phyloP scores from a whole-genome alignment of 1,140 invertebrate species.

The Elysia chlorotica region DNA sequence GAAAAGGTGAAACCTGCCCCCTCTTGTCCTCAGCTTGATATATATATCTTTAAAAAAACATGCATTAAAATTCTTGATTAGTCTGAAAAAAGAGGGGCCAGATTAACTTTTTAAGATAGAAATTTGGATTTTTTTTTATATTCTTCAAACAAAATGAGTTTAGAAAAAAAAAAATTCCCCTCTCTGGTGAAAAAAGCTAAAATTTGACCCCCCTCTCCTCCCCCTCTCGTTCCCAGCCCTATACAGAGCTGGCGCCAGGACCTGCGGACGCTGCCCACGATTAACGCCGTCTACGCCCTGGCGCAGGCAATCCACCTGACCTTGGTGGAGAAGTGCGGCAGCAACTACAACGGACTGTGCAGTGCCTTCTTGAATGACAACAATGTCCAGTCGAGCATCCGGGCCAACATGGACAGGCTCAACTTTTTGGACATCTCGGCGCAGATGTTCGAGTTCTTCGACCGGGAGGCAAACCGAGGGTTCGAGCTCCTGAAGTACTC shows the following conservation, averaged over 20 bases:
- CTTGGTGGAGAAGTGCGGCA: slow-evolving; percentile 49
- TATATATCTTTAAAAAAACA: no score
- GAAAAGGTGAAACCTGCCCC: no score
- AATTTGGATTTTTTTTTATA: no score
- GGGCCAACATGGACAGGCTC: slow-evolving; percentile 41
- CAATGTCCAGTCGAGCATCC: slow-evolving; percentile 36
- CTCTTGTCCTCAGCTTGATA: no score
- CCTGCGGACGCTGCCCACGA: slow-evolving; percentile 53
- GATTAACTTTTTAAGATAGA: no score
- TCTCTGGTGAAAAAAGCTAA: no score
- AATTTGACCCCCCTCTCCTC: no score
- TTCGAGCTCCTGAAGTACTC: slow-evolving; percentile 17
- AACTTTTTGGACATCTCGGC: slow-evolving; percentile 43
- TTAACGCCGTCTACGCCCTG: slow-evolving; percentile 41
- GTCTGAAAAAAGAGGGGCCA: no score
- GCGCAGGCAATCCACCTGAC: slow-evolving; percentile 29
- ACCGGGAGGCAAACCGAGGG: slow-evolving; percentile 38
- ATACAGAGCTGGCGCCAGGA: slow-evolving; percentile 38
- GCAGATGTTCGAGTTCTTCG: slow-evolving; percentile 43
- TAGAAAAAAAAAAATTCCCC: no score
- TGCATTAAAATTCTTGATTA: no score
- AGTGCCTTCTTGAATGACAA: slow-evolving; percentile 39
- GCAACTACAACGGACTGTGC: slow-evolving; percentile 43
- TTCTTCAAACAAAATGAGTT: no score
- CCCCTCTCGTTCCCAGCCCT: slow-evolving; percentile 1